phyloP scores from a whole-genome alignment of 2,113 vertebrate genomes.

The Choloepus hoffmanni region DNA sequence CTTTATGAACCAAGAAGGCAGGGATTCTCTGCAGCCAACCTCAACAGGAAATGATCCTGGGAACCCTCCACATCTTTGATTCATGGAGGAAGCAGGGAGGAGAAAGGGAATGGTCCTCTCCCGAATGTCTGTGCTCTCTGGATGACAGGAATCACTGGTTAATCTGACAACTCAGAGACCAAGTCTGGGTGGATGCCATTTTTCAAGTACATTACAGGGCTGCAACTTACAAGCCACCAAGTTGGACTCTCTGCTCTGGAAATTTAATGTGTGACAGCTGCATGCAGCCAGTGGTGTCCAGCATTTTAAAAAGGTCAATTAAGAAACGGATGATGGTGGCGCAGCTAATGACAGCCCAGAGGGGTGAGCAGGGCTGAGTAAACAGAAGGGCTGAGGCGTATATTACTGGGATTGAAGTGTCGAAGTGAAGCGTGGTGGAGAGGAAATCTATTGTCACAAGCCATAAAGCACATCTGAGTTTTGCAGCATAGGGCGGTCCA shows the following conservation, averaged over 20 bases:
- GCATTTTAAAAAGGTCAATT: slow-evolving; percentile 81
- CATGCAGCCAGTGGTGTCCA: slow-evolving; percentile 68
- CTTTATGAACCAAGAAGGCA: background rate
- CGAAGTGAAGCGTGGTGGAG: slow-evolving; percentile 27
- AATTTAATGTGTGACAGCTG: slow-evolving; percentile 62
- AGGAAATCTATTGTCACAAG: slow-evolving; percentile 74
- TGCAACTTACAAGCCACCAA: background rate
- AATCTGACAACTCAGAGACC: background rate
- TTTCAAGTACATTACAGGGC: background rate
- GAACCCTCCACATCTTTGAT: background rate
- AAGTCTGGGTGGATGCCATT: background rate
- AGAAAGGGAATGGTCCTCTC: background rate
- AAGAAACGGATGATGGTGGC: slow-evolving; percentile 65
- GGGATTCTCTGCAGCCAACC: background rate
- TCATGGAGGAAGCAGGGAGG: background rate
- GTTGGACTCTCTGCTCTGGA: slow-evolving; percentile 57
- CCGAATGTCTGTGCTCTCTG: background rate
- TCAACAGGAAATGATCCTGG: background rate
- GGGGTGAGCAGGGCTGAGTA: slow-evolving; percentile 60
- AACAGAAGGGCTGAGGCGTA: slow-evolving; percentile 58
- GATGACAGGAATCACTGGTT: background rate
- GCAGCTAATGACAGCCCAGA: slow-evolving; percentile 71
- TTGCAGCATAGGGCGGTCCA: background rate
- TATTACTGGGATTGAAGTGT: slow-evolving; percentile 60
- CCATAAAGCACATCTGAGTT: slow-evolving; percentile 73